Evolutionary conservation across 2,797 vertebrate genomes (phyloP).

Genomic region (Coregonus sp.): DNA sequence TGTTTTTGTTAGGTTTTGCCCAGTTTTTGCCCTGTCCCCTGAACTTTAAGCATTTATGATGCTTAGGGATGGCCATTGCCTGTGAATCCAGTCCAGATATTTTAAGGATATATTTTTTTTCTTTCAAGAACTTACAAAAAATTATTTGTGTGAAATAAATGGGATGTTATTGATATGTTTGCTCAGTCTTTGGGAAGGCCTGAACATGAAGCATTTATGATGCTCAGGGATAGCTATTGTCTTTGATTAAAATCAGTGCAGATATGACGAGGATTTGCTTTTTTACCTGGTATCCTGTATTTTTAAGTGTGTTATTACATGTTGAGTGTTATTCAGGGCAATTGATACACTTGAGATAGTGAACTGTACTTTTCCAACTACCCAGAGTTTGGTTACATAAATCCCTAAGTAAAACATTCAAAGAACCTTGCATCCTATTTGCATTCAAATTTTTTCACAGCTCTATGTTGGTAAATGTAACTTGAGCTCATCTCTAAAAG

Average conservation of each 20-base stretch:
- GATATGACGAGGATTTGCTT: neutral
- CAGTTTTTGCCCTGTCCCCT: neutral
- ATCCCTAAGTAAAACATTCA: constrained; percentile 38
- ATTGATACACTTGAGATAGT: constrained; percentile 49
- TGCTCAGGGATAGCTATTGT: neutral
- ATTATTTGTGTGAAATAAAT: neutral
- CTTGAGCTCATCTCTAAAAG: constrained; percentile 51
- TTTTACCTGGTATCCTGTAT: constrained; percentile 10
- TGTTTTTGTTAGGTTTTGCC: neutral
- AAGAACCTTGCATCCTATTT: constrained; percentile 61
- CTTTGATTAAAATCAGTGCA: neutral
- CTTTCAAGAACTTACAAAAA: neutral
- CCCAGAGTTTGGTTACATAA: constrained; percentile 50
- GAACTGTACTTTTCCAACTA: constrained; percentile 38
- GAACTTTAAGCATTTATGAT: neutral
- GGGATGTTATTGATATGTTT: neutral
- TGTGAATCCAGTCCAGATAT: neutral
- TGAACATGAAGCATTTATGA: constrained; percentile 28
- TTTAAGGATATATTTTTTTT: neutral
- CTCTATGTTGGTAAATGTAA: constrained; percentile 53
- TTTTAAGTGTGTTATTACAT: constrained; percentile 10
- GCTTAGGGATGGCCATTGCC: neutral
- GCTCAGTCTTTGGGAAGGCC: neutral
- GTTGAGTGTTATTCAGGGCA: constrained; percentile 40
- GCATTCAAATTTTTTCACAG: constrained; percentile 61